Evolutionary conservation across 1,140 invertebrate genomes (phyloP), one percentile per base, ranked within the genome.

Genomic region (Zaprionus tsacasi): DNA sequence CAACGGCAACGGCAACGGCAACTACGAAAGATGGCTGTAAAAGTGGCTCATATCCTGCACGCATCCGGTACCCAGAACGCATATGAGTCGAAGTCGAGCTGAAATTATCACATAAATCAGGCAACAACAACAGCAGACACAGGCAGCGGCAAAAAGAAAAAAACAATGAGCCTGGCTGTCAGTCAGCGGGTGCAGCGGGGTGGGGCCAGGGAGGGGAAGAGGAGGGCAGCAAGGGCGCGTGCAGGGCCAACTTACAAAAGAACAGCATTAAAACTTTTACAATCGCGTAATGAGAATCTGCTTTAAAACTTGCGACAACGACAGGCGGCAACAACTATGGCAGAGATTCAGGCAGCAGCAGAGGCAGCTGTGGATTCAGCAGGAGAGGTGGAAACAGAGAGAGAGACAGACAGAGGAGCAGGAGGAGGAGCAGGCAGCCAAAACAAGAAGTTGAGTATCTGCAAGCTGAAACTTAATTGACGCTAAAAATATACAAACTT

Each of bases 261-360:
- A 90, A 89, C 78, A 91, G 85, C 86, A 90, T 90, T 90, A 90
- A 90, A 90, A 90, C 76, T 90, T 90, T 90, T 76, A 78, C 86
- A 90, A 90, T 90, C 86, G 86, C 86, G 87, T 90, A 90, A 90
- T 90, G 86, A 90, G 86, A 90, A 90, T 90, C 86, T 90, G 86
- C 87, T 90, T 90, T 90, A 90, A 90, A 90, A 86, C 79, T 90
- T 90, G 87, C 67, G 61, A 66, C 64, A 78, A 66, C 85, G 81
- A 79, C 86, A 90, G 85, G 58, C 85, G 57, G 70, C 77, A 82
- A 76, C 64, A 58, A 58, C 43, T n/a, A 50, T 59, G 50, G 56
- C 15, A 43, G 45, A 50, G 45, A 70, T 45, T 40, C 58, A 25
- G 27, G 50, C 30, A 43, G 7, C 15, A 25, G 38, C 27, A 70